Evolutionary conservation across 2,113 vertebrate species (phyloP).

Genomic region (Nannobrachium achirus): DNA sequence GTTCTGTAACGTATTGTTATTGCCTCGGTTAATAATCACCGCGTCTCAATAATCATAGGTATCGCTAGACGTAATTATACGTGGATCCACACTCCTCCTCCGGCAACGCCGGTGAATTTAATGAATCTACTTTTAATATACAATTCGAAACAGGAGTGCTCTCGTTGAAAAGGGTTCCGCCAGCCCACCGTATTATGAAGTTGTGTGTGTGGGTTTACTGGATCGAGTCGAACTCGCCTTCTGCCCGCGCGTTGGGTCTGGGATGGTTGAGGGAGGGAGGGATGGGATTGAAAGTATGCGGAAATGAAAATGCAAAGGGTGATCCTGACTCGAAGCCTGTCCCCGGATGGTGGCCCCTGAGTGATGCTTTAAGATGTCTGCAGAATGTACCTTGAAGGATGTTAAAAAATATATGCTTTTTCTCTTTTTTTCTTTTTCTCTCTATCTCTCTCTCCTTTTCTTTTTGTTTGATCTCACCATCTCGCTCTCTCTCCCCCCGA

Average conservation of each 20-base stretch:
- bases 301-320: conserved; percentile 75
- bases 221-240: conserved; percentile 43
- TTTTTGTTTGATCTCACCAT: conserved; percentile 82
- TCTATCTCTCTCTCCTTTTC: conserved; percentile 67
- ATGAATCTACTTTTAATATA: no score
- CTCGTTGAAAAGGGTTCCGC: no score
- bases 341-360: conserved; percentile 90
- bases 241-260: conserved; percentile 45
- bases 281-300: no score
- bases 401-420: conserved; percentile 84
- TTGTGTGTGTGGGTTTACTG: no score
- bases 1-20: no score
- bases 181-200: no score
- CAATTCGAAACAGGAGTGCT: no score
- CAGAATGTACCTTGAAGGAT: conserved; percentile 95
- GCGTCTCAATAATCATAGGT: no score
- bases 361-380: conserved; percentile 82
- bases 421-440: conserved; percentile 65
- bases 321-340: conserved; percentile 85
- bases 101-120: no score
- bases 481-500: conserved; percentile 85
- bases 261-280: conserved; percentile 1
- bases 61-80: no score
- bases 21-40: no score
- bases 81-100: no score